Conservation (phyloP, 2,113 vertebrate genomes). For the Ammodytes dubius region DNA sequence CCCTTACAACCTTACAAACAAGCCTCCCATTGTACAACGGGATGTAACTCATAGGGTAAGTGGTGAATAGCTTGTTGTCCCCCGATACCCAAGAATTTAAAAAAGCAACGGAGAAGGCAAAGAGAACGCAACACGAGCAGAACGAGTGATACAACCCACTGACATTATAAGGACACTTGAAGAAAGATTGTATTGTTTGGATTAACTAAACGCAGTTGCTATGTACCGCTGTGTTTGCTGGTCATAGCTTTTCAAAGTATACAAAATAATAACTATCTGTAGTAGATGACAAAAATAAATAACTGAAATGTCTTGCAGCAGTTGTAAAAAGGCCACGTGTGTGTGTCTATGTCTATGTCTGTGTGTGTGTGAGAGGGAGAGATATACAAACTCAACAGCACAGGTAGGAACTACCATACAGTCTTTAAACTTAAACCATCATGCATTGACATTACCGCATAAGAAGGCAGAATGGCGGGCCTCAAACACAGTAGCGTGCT, state of each 20-base stretch:
- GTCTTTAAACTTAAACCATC: slow-evolving; percentile 60
- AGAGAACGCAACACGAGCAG: slow-evolving; percentile 60
- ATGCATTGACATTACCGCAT: slow-evolving; percentile 65
- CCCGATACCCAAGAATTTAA: slow-evolving; percentile 55
- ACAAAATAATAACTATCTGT: slow-evolving; percentile 67
- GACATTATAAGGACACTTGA: slow-evolving; percentile 87
- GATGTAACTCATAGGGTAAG: slow-evolving; percentile 41
- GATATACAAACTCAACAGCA: slow-evolving; percentile 71
- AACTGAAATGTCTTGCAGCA: slow-evolving; percentile 78
- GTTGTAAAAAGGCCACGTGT: slow-evolving; percentile 82
- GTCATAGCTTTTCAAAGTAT: slow-evolving; percentile 73
- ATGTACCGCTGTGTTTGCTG: slow-evolving; percentile 76
- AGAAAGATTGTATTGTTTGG: slow-evolving; percentile 82
- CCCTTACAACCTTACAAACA: slow-evolving; percentile 35
- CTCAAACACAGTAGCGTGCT: slow-evolving; percentile 42
- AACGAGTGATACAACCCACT: slow-evolving; percentile 64
- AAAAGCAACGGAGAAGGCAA: slow-evolving; percentile 49
- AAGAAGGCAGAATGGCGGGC: slow-evolving; percentile 51
- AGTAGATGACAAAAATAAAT: slow-evolving; percentile 75
- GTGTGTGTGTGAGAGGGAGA: slow-evolving; percentile 27
- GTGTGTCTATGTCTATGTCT: slow-evolving; percentile 19
- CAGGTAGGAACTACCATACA: slow-evolving; percentile 49
- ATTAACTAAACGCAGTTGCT: slow-evolving; percentile 73
- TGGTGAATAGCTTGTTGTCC: slow-evolving; percentile 47
- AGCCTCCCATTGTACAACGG: slow-evolving; percentile 42